Evolutionary conservation across 2,113 vertebrate genomes (phyloP).

Genomic region (Caracal caracal): DNA sequence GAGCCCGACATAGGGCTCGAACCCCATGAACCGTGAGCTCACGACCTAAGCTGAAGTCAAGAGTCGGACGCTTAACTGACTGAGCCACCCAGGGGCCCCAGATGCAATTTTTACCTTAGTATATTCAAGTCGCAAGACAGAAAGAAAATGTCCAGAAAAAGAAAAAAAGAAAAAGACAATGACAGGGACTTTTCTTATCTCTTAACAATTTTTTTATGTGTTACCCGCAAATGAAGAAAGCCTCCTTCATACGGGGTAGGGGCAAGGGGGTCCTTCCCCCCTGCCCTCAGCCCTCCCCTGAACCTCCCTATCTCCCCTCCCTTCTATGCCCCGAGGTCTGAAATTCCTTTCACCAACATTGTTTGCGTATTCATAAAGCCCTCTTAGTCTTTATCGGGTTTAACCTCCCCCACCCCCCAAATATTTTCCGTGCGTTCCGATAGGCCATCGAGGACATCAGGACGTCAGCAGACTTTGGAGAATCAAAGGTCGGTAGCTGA

Average conservation of each 20-base stretch:
- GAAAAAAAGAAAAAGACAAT: background rate
- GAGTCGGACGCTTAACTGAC: too few species aligned
- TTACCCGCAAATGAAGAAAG: background rate
- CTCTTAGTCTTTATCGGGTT: background rate
- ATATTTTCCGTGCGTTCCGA: background rate
- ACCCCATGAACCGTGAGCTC: too few species aligned
- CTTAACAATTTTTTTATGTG: background rate
- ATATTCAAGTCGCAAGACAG: background rate
- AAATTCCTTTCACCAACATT: background rate
- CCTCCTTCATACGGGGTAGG: background rate
- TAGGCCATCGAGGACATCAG: background rate
- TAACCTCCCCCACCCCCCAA: background rate
- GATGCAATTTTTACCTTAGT: background rate
- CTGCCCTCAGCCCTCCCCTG: accelerated
- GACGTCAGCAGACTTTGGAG: background rate
- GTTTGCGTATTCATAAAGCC: background rate
- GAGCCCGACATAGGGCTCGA: too few species aligned
- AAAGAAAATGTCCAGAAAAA: background rate
- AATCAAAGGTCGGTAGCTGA: background rate
- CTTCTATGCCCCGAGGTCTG: background rate
- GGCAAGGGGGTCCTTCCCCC: too few species aligned
- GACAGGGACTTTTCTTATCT: background rate
- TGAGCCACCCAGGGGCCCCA: too few species aligned
- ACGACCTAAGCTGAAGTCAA: too few species aligned
- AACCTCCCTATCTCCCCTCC: background rate